Conservation (phyloP, 2,797 vertebrate genomes). For the Hoplostethus atlanticus region DNA sequence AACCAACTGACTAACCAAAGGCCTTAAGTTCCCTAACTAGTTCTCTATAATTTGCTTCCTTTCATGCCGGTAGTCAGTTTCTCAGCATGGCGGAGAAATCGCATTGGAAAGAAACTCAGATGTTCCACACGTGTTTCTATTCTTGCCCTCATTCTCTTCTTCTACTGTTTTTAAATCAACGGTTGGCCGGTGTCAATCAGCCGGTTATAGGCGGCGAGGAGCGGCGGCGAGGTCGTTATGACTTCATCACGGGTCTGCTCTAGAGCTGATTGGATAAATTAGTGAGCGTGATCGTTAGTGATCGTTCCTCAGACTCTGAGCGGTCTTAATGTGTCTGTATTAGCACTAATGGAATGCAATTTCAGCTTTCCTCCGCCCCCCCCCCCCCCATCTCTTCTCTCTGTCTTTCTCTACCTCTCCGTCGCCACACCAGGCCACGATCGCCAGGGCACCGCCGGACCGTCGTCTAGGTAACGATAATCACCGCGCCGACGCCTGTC, state of each 20-base stretch:
- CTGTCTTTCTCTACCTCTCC: slow-evolving; percentile 77
- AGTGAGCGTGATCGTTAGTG: slow-evolving; percentile 75
- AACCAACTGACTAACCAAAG: too few relatives aligned
- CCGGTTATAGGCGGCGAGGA: slow-evolving; percentile 56
- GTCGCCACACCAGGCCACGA: slow-evolving; percentile 77
- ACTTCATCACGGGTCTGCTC: slow-evolving; percentile 73
- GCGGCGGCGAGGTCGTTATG: slow-evolving; percentile 52
- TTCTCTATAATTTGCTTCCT: too few relatives aligned
- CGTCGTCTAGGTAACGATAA: slow-evolving; percentile 85
- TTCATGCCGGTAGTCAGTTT: too few relatives aligned
- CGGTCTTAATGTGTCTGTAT: slow-evolving; percentile 84
- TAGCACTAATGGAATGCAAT: slow-evolving; percentile 88
- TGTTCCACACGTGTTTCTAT: background rate
- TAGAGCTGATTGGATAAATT: slow-evolving; percentile 83
- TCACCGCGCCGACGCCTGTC: slow-evolving; percentile 66
- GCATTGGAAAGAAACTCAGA: too few relatives aligned
- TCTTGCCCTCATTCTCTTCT: slow-evolving; percentile 34
- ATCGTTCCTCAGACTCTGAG: slow-evolving; percentile 54
- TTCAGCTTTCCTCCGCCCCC: slow-evolving; percentile 63
- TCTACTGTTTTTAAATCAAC: slow-evolving; percentile 46
- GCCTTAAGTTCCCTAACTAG: too few relatives aligned
- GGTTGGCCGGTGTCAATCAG: slow-evolving; percentile 70
- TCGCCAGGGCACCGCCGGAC: slow-evolving; percentile 74
- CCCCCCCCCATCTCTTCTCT: slow-evolving; percentile 61
- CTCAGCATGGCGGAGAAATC: too few relatives aligned